Conservation (phyloP, 1,140 invertebrate genomes). For the Drosophila sp. region DNA sequence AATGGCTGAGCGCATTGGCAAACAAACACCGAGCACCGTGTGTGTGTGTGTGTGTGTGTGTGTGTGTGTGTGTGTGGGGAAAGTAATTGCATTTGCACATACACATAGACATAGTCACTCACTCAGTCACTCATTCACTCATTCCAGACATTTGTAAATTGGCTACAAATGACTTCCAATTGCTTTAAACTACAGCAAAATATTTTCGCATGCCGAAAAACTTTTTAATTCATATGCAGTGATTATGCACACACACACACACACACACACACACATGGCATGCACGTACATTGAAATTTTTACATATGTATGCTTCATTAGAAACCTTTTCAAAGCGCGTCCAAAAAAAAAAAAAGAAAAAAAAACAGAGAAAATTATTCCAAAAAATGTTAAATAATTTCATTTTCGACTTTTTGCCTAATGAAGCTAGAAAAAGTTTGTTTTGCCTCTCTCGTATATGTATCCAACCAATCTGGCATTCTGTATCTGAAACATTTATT, state of each 20-base stretch:
- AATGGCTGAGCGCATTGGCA: conserved; percentile 60
- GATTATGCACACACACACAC: conserved; percentile 50
- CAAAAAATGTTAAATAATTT: conserved; percentile 5
- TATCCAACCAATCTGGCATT: conserved; percentile 1
- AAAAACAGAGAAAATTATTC: background rate
- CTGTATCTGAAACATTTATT: background rate
- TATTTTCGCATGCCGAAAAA: conserved; percentile 67
- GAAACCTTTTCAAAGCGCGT: conserved; percentile 37
- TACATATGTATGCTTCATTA: conserved; percentile 64
- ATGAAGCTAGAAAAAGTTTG: conserved; percentile 7
- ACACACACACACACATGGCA: background rate
- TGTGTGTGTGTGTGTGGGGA: conserved; percentile 29
- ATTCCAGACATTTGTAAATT: conserved; percentile 73
- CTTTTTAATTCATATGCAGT: conserved; percentile 55
- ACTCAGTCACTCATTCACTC: conserved; percentile 21
- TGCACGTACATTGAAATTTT: conserved; percentile 12
- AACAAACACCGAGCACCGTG: conserved; percentile 40
- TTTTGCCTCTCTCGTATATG: background rate
- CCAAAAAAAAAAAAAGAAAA: background rate
- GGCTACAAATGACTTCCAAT: conserved; percentile 81
- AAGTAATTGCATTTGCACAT: conserved; percentile 72
- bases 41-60: conserved; percentile 26
- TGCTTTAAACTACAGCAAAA: conserved; percentile 78
- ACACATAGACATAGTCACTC: conserved; percentile 30
- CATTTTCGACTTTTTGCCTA: conserved; percentile 8